These are phyloP conservation scores for Mormyrus lacerda DNA, from an alignment of 2,113 vertebrate species.

Conservation along the genomic window DNA sequence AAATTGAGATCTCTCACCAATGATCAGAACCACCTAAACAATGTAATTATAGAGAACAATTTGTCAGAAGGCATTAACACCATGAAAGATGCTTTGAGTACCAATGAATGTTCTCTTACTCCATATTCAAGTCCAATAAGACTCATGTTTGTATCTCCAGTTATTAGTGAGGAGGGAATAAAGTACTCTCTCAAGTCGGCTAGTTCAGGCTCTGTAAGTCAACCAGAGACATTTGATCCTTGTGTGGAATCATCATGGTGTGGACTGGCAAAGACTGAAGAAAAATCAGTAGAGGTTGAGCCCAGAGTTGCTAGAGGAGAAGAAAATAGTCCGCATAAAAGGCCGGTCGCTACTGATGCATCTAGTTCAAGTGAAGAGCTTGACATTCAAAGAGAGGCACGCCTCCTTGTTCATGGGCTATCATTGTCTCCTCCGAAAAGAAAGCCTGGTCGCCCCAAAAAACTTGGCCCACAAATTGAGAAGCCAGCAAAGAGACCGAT, in stretches of 20 bases:
- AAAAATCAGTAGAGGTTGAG: neutral
- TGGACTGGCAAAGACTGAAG: conserved; percentile 17
- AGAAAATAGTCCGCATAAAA: conserved; percentile 40
- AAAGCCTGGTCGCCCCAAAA: conserved; percentile 86
- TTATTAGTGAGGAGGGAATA: conserved; percentile 73
- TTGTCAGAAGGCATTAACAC: neutral
- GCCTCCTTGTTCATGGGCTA: conserved; percentile 37
- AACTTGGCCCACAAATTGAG: conserved; percentile 77
- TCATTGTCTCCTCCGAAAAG: conserved; percentile 69
- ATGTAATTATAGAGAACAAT: neutral
- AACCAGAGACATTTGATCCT: conserved; percentile 56
- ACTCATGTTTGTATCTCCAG: conserved; percentile 88
- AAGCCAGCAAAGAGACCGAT: conserved; percentile 82
- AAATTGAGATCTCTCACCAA: conserved; percentile 36
- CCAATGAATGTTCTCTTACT: conserved; percentile 34
- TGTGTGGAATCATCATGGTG: conserved; percentile 58
- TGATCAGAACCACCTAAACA: neutral
- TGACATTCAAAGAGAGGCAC: conserved; percentile 13
- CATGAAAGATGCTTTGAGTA: conserved; percentile 28
- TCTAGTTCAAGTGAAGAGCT: conserved; percentile 2
- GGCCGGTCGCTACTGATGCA: conserved; percentile 27
- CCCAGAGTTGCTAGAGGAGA: conserved; percentile 36
- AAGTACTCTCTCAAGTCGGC: conserved; percentile 83
- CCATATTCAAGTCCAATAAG: conserved; percentile 85
- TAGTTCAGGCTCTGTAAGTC: conserved; percentile 47